Evolutionary conservation across 1,140 invertebrate species (phyloP), one percentile per base, ranked within the genome.

Genomic region (Sitophilus oryzae): DNA sequence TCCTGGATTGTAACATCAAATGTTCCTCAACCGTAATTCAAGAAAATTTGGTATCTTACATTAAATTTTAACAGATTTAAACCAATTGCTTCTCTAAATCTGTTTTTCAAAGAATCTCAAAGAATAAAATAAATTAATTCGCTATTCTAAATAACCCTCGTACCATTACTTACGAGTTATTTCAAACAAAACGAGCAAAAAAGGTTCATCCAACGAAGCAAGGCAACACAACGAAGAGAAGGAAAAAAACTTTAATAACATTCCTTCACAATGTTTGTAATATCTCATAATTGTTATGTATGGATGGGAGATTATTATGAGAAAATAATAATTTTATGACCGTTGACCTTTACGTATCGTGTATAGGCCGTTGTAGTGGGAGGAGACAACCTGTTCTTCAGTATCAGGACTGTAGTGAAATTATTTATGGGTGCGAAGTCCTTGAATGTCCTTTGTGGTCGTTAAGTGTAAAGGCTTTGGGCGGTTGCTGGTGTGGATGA

Each of bases 251-350:
- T 38, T 57, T 61, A 61, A 61, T 61, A 56, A 52, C 60, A 61
- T 62, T 63, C 54, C 61, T 53, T 57, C 45, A 58, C 54, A 60
- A 58, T 63, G 58, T 60, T 63, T 60, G 61, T 60, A 63, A 63
- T 63, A 63, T 60, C 54, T 60, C 58, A 60, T 63, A 60, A 60
- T 63, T 60, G 58, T 63, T 63, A 58, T 58, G 57, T 59, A 64
- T 56, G 52, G 48, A 57, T 53, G 56, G 54, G 56, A 58, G 56
- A 61, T 57, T 64, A 61, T 66, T 64, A 66, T 66, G 62, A 61
- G 64, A 66, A 66, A 66, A 66, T 65, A 66, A 66, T 66, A 66
- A 66, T 64, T 66, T 62, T 44, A 36, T 66, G 64, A 66, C 64
- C 64, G 58, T 65, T 65, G 64, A 66, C 64, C 64, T 52, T 43